phyloP scores from a whole-genome alignment of 1,140 invertebrate genomes.

The Euura saliciscinereae region DNA sequence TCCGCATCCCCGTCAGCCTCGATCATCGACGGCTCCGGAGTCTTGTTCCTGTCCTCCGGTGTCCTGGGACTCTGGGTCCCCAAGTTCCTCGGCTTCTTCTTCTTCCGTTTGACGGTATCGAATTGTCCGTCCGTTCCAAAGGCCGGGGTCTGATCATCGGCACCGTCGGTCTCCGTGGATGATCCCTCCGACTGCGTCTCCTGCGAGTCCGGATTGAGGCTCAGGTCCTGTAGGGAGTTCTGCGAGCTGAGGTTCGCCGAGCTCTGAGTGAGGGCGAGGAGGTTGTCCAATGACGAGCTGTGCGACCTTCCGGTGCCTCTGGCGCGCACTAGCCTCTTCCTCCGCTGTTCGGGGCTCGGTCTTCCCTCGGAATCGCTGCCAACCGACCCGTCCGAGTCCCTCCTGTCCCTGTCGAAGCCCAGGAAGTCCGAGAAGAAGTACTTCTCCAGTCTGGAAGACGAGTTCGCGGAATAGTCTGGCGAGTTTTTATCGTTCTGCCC shows the following conservation, averaged over 20 bases:
- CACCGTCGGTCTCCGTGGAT: conserved; percentile 78
- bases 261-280: conserved; percentile 64
- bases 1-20: conserved; percentile 43
- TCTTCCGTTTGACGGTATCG: conserved; percentile 84
- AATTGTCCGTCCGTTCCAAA: conserved; percentile 74
- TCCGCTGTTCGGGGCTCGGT: conserved; percentile 83
- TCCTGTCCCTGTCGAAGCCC: conserved; percentile 73
- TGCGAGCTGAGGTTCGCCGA: conserved; percentile 56
- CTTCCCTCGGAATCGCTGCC: conserved; percentile 87
- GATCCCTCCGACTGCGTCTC: conserved; percentile 68
- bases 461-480: conserved; percentile 71
- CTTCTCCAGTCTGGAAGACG: conserved; percentile 79
- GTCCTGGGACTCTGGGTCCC: conserved; percentile 54
- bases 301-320: conserved; percentile 80
- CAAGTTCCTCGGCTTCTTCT: conserved; percentile 64
- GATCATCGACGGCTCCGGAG: conserved; percentile 59
- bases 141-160: conserved; percentile 67
- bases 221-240: conserved; percentile 59
- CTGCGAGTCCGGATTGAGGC: conserved; percentile 43
- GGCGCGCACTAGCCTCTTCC: conserved; percentile 79
- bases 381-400: conserved; percentile 80
- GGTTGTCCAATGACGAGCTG: conserved; percentile 79
- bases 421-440: conserved; percentile 88
- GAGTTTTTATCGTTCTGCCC: conserved; percentile 61
- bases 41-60: conserved; percentile 58